A percentile compares a stretch with the other conserved stretches of the same genome.
These are phyloP conservation scores for Gallinago stenura DNA, from an alignment of 2,797 vertebrate genomes.

Conservation along the genomic window DNA sequence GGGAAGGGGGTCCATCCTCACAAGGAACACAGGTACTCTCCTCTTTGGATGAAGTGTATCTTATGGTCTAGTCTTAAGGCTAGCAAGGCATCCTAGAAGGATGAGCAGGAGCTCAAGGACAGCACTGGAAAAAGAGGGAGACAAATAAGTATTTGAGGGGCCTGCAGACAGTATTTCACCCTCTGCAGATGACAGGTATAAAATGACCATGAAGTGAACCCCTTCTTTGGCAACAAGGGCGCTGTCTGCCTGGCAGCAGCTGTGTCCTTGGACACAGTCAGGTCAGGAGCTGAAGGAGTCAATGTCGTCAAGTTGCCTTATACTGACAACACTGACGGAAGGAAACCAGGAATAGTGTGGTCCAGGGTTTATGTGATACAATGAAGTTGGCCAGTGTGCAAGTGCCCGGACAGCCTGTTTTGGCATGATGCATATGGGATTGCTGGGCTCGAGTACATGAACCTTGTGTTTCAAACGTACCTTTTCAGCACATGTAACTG, in stretches of 20 bases:
- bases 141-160: neutral
- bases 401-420: neutral
- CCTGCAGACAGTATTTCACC: neutral
- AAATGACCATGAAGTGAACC: neutral
- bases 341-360: neutral
- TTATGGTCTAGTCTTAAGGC: neutral
- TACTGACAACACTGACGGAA: neutral
- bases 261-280: neutral
- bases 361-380: neutral
- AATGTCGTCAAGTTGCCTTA: accelerated
- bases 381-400: neutral
- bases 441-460: neutral
- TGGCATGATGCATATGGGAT: neutral
- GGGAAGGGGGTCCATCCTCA: neutral
- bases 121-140: neutral
- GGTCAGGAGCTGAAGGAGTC: neutral
- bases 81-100: neutral
- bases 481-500: neutral
- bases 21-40: neutral
- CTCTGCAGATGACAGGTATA: neutral
- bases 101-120: neutral
- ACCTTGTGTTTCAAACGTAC: neutral
- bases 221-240: neutral
- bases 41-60: neutral
- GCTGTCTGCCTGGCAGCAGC: neutral